These are phyloP conservation scores for Catocala sponsa DNA, from an alignment of 2,888 invertebrate genomes.

Conservation along the genomic window DNA sequence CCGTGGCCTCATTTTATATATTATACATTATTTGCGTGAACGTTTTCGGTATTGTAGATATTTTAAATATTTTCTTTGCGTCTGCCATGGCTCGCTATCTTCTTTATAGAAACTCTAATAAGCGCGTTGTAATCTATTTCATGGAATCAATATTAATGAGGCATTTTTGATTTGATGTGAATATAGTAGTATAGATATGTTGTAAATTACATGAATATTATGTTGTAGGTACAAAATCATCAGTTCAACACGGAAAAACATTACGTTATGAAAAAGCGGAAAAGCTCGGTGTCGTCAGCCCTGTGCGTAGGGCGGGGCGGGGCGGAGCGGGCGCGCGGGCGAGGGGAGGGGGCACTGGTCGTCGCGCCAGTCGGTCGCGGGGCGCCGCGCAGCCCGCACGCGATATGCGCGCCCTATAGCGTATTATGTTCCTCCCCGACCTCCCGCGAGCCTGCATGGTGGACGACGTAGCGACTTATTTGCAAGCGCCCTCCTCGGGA, in stretches of 20 bases:
- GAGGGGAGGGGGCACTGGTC: slow-evolving; percentile 51
- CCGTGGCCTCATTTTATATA: no score
- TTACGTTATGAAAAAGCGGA: slow-evolving; percentile 51
- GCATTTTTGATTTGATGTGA: not conserved
- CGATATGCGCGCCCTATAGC: slow-evolving; percentile 83
- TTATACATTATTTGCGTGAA: no score
- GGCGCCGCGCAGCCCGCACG: slow-evolving; percentile 85
- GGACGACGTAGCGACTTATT: slow-evolving; percentile 98
- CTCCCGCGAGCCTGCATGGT: slow-evolving; percentile 98
- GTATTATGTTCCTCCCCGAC: slow-evolving; percentile 96
- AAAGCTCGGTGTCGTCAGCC: slow-evolving; percentile 70
- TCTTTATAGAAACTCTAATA: not conserved
- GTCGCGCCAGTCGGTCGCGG: slow-evolving; percentile 83
- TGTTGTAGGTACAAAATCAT: not conserved
- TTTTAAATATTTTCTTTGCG: not conserved
- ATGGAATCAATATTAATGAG: slow-evolving; percentile 3
- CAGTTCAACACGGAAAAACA: slow-evolving; percentile 37
- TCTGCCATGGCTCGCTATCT: not conserved
- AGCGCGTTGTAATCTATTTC: slow-evolving; percentile 3
- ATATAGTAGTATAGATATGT: not conserved
- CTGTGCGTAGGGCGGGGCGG: slow-evolving; percentile 66
- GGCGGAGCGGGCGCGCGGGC: slow-evolving; percentile 55
- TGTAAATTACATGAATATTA: no score
- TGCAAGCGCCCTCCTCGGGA: slow-evolving; percentile 98
- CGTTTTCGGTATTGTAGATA: no score